These are phyloP conservation scores for Glandiceps talaboti DNA, from an alignment of 53 echinoderm and acorn worm genomes.

Conservation along the genomic window DNA sequence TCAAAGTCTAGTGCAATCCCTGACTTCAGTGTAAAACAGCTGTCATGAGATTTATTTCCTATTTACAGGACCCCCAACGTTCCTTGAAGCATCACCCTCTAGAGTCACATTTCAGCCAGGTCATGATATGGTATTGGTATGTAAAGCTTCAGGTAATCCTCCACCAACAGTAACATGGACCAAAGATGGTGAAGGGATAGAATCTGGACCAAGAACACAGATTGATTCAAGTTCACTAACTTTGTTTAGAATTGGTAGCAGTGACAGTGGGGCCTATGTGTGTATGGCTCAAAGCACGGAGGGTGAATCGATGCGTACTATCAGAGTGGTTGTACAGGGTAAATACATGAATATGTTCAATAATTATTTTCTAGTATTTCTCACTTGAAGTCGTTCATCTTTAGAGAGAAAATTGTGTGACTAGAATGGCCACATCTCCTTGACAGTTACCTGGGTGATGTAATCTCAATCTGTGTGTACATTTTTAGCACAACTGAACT, in stretches of 20 bases:
- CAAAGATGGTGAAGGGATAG: slow-evolving; percentile 39
- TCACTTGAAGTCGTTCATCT: no score
- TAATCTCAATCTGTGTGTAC: no score
- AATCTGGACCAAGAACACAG: slow-evolving; percentile 23
- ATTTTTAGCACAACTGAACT: no score
- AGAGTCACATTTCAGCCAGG: slow-evolving; percentile 46
- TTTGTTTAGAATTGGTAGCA: slow-evolving; percentile 35
- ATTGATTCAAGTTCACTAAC: slow-evolving; percentile 46
- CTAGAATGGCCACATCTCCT: no score
- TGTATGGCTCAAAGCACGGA: slow-evolving; percentile 69
- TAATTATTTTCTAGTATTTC: no score
- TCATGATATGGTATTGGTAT: slow-evolving; percentile 28
- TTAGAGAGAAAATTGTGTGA: no score
- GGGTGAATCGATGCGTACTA: slow-evolving; percentile 37
- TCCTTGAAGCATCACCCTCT: slow-evolving; percentile 43
- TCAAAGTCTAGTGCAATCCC: no score
- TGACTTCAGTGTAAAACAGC: no score
- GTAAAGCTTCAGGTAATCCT: slow-evolving; percentile 54
- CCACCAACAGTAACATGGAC: slow-evolving; percentile 62
- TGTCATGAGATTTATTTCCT: no score
- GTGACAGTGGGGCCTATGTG: slow-evolving; percentile 64
- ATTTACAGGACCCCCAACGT: slow-evolving; percentile 66
- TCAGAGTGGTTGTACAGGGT: slow-evolving; percentile 68
- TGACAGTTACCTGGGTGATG: no score
- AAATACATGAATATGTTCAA: no score